A percentile compares a stretch with the other conserved stretches of the same genome.
Evolutionary conservation across 2,888 invertebrate genomes (phyloP).

Genomic region (Callimorpha dominula): DNA sequence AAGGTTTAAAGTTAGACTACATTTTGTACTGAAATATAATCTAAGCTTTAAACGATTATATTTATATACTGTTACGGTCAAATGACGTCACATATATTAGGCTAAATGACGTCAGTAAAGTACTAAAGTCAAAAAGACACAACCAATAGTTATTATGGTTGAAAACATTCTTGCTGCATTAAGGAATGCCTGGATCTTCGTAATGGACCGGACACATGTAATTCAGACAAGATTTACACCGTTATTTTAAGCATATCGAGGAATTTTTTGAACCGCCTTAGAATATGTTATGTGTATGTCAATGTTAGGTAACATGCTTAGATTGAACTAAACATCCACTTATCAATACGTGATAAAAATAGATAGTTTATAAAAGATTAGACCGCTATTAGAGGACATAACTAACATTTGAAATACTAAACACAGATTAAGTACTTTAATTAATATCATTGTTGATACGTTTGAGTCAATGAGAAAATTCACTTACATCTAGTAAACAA

Average conservation of each 20-base stretch:
- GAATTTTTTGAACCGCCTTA: background rate
- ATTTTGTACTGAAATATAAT: conserved; percentile 31
- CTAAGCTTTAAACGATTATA: conserved; percentile 31
- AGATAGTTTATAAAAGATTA: background rate
- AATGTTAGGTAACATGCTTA: background rate
- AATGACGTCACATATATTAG: conserved; percentile 6
- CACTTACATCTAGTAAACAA: conserved; percentile 45
- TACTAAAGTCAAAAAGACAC: background rate
- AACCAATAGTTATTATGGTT: background rate
- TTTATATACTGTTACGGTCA: conserved; percentile 35
- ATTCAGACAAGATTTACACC: background rate
- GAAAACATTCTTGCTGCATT: no score
- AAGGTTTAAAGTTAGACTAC: conserved; percentile 36
- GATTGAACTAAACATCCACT: background rate
- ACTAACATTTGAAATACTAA: conserved; percentile 29
- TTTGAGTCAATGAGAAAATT: conserved; percentile 51
- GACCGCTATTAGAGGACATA: conserved; percentile 16
- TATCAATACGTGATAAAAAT: background rate
- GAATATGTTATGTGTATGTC: background rate
- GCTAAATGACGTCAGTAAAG: background rate
- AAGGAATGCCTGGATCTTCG: background rate
- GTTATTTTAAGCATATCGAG: no score
- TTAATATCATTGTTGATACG: conserved; percentile 56
- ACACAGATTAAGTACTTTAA: conserved; percentile 56
- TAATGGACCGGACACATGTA: background rate